Evolutionary conservation across 2,797 vertebrate genomes (phyloP).

Genomic region (Anabas testudineus): DNA sequence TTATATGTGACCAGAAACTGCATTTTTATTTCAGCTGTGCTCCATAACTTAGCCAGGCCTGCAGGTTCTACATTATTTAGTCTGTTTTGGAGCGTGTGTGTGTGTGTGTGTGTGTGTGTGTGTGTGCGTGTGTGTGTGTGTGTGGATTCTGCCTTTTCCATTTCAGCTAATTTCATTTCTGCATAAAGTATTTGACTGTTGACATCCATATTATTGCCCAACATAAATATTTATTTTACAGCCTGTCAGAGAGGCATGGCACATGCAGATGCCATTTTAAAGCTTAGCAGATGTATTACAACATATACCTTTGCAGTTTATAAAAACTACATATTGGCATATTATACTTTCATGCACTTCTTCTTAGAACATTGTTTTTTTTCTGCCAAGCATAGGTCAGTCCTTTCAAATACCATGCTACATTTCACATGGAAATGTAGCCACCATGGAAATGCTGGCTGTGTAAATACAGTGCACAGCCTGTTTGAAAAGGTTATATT

Average conservation of each 20-base stretch:
- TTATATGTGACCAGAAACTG: background rate
- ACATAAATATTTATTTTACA: slow-evolving; percentile 67
- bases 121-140: no score
- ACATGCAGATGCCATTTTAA: slow-evolving; percentile 7
- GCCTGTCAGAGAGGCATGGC: slow-evolving; percentile 34
- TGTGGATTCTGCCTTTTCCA: slow-evolving; percentile 27
- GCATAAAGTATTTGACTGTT: slow-evolving; percentile 67
- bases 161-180: slow-evolving; percentile 49
- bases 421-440: slow-evolving; percentile 23
- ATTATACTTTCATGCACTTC: slow-evolving; percentile 38
- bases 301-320: slow-evolving; percentile 31
- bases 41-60: slow-evolving; percentile 1
- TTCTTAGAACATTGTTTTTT: slow-evolving; percentile 25
- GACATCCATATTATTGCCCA: slow-evolving; percentile 59
- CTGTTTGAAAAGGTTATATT: slow-evolving; percentile 32
- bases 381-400: slow-evolving; percentile 26
- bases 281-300: slow-evolving; percentile 31
- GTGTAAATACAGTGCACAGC: slow-evolving; percentile 22
- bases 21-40: slow-evolving; percentile 20
- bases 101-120: no score
- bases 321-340: slow-evolving; percentile 28
- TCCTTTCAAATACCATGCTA: slow-evolving; percentile 24
- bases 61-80: slow-evolving; percentile 54
- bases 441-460: slow-evolving; percentile 14
- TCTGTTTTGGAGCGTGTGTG: no score